These are phyloP conservation scores for Drosophila bunnanda DNA, from an alignment of 2,888 invertebrate genomes.

Conservation along the genomic window DNA sequence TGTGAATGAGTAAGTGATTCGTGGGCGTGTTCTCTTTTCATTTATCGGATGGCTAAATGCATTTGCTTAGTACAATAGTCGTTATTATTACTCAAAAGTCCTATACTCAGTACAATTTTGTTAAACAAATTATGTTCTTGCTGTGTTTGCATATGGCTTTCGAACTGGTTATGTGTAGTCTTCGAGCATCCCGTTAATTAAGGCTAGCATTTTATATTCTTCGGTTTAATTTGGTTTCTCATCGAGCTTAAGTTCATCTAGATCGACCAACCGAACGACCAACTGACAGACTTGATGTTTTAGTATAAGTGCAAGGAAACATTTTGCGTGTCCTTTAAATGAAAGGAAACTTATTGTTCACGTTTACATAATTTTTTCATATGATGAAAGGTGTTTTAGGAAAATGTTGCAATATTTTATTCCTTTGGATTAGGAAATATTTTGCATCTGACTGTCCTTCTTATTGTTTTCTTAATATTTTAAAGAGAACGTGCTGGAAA, in stretches of 20 bases:
- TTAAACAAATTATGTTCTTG: slow-evolving; percentile 31
- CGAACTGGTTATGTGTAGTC: slow-evolving; percentile 19
- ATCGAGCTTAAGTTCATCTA: slow-evolving; percentile 67
- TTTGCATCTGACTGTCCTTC: no score
- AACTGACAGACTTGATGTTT: slow-evolving; percentile 26
- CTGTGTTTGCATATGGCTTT: slow-evolving; percentile 16
- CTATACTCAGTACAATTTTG: slow-evolving; percentile 65
- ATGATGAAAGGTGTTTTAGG: not conserved
- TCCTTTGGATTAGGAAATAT: not conserved
- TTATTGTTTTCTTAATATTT: not conserved
- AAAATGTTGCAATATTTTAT: not conserved
- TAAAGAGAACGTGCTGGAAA: slow-evolving; percentile 21
- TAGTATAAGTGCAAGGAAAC: slow-evolving; percentile 51
- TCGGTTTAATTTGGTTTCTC: slow-evolving; percentile 40
- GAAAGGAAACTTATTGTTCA: slow-evolving; percentile 2
- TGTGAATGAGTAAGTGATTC: slow-evolving; percentile 13
- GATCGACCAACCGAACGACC: slow-evolving; percentile 49
- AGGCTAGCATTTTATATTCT: slow-evolving; percentile 26
- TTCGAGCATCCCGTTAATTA: slow-evolving; percentile 25
- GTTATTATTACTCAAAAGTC: slow-evolving; percentile 46
- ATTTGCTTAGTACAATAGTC: slow-evolving; percentile 54
- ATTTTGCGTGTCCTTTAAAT: slow-evolving; percentile 15
- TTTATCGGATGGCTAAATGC: slow-evolving; percentile 54
- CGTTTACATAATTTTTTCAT: not conserved
- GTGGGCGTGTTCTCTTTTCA: slow-evolving; percentile 5